Evolutionary conservation across 2,797 vertebrate genomes (phyloP), one percentile per base, ranked within the genome.

Genomic region (Aselliscus stoliczkanus): DNA sequence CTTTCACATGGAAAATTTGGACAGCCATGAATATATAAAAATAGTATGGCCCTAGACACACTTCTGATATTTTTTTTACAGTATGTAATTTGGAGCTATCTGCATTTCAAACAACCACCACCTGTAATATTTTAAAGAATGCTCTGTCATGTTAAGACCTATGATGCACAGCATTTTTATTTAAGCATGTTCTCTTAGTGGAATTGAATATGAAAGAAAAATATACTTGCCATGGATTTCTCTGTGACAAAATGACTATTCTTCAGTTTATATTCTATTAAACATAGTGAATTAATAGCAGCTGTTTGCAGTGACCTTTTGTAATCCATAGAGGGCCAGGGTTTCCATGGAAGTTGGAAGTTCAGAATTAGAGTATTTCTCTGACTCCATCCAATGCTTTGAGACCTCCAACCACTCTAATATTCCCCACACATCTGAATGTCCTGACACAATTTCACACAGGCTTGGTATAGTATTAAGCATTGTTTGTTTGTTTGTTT

Each of bases 211-310:
- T n/a, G 37, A 67, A 92, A 52, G 27, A 70, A 94, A 92, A 95
- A 82, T 31, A 80, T 25, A 90, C 80, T 90, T 94, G 62, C 82
- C n/a, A 92, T 65, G 15, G 54, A 44, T 93, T 95, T 96, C 65
- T 82, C 50, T 88, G 21, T 94, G 44, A 87, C 15, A 62, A 80
- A 92, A 91, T 94, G 77, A n/a, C 34, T 64, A 62, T 37, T 50
- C 10, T 93, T 88, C 34, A 5, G 83, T 90, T 87, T 80, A 84
- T 67, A 90, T 47, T 84, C 60, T 92, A 47, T 84, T 75, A 93
- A 93, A 67, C 42, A 62, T 10, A 58, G 44, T 50, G 80, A 92
- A 94, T 80, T 65, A 82, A 77, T 44, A 83, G 14, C 88, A 95
- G 56, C 65, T 92, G 47, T 83, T 65, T 31, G 4, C 4, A 79